A percentile compares a stretch with the other conserved stretches of the same genome.
These are phyloP conservation scores for Avahi laniger DNA, from an alignment of 2,797 vertebrate species.

Conservation along the genomic window DNA sequence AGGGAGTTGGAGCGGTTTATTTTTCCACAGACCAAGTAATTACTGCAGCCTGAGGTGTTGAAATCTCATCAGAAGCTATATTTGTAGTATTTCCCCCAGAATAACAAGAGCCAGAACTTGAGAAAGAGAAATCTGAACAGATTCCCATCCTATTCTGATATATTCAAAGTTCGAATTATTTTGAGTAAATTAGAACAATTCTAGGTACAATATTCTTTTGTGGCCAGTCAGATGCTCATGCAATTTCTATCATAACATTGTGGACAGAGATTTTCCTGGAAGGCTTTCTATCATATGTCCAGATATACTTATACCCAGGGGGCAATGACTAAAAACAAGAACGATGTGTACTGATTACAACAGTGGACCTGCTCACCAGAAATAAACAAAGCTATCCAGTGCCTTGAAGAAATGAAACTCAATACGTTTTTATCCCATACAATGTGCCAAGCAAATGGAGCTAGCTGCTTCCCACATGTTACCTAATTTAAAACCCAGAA, in stretches of 20 bases:
- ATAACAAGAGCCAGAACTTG: constrained; percentile 15
- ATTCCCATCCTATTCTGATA: not conserved
- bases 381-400: not conserved
- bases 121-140: not conserved
- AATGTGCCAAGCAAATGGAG: not conserved
- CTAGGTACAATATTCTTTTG: not conserved
- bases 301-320: not conserved
- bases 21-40: constrained; percentile 43
- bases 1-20: constrained; percentile 1
- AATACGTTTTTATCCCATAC: not conserved
- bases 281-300: not conserved
- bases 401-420: not conserved
- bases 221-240: not conserved
- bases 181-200: not conserved
- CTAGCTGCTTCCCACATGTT: not conserved
- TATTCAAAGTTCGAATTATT: not conserved
- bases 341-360: not conserved
- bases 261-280: not conserved
- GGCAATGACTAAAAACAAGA: not conserved
- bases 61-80: not conserved
- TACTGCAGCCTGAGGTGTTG: not conserved
- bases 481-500: not conserved
- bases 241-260: not conserved
- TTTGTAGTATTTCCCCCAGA: not conserved
- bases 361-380: not conserved